A percentile compares a stretch with the other conserved stretches of the same genome.
These are phyloP conservation scores for Pogonocichla stellata DNA, from an alignment of 2,113 vertebrate genomes.

Conservation along the genomic window DNA sequence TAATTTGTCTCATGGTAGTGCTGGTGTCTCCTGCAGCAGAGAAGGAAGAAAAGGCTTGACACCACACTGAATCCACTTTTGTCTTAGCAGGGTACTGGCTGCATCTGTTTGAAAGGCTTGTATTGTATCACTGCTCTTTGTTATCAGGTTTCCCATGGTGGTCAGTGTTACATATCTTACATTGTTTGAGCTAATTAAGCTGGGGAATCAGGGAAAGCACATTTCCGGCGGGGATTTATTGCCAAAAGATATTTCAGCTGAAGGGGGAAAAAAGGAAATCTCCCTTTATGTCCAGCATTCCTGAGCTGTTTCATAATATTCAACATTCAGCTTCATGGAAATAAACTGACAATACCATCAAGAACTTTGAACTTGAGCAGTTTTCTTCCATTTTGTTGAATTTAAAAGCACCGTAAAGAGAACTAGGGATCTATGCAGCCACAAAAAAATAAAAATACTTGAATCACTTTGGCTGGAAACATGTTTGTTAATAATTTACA, in stretches of 20 bases:
- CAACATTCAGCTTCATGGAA: neutral
- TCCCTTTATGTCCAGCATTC: slow-evolving; percentile 20
- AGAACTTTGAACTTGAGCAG: neutral
- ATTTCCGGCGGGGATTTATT: slow-evolving; percentile 28
- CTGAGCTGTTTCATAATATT: slow-evolving; percentile 24
- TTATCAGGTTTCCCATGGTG: slow-evolving; percentile 44
- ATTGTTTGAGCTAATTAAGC: slow-evolving; percentile 53
- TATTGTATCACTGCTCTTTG: slow-evolving; percentile 22
- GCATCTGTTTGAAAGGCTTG: neutral
- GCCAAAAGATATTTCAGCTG: slow-evolving; percentile 50
- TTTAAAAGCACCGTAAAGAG: neutral
- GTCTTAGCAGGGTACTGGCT: slow-evolving; percentile 2
- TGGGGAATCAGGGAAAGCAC: neutral
- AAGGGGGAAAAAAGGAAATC: slow-evolving; percentile 33
- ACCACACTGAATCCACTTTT: slow-evolving; percentile 18
- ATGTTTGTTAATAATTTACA: neutral
- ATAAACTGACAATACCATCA: neutral
- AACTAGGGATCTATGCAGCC: neutral
- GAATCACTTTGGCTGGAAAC: neutral
- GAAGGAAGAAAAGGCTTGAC: neutral
- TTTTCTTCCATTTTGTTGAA: neutral
- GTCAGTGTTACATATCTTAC: slow-evolving; percentile 54
- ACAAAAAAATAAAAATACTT: neutral
- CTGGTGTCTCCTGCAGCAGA: neutral
- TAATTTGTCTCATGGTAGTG: neutral